phyloP scores from a whole-genome alignment of 2,888 invertebrate genomes.

The Pollenia angustigena region DNA sequence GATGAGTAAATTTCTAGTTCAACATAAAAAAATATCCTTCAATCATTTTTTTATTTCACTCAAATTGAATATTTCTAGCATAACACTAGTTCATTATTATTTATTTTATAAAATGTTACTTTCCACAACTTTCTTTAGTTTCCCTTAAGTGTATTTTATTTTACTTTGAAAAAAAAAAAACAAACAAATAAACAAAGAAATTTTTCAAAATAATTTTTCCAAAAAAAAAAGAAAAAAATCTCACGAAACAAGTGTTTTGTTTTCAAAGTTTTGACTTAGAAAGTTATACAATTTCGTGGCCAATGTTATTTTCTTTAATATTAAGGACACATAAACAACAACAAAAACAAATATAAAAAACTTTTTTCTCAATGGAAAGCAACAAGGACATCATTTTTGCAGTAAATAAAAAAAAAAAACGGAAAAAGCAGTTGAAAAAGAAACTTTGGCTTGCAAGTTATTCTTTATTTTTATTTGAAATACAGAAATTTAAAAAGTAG shows the following conservation, averaged over 20 bases:
- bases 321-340: not conserved
- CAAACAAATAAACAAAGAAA: not conserved
- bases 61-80: too few relatives aligned
- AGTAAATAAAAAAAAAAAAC: not conserved
- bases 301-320: constrained; percentile 27
- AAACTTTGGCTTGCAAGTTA: not conserved
- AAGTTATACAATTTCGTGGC: constrained; percentile 46
- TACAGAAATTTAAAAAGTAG: not conserved
- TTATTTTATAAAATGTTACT: too few relatives aligned
- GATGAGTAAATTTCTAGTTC: not conserved
- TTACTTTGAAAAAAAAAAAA: not conserved
- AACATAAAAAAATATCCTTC: too few relatives aligned
- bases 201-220: not conserved
- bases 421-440: not conserved
- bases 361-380: not conserved
- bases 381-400: not conserved
- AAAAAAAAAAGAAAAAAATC: not conserved
- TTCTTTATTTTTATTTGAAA: too few relatives aligned
- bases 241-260: constrained; percentile 16
- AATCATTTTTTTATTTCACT: too few relatives aligned
- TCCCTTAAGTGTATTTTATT: too few relatives aligned
- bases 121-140: too few relatives aligned
- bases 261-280: not conserved
- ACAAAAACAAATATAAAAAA: not conserved
- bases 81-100: too few relatives aligned